These are phyloP conservation scores for Athalia circularis DNA, from an alignment of 2,888 invertebrate species.

Conservation along the genomic window DNA sequence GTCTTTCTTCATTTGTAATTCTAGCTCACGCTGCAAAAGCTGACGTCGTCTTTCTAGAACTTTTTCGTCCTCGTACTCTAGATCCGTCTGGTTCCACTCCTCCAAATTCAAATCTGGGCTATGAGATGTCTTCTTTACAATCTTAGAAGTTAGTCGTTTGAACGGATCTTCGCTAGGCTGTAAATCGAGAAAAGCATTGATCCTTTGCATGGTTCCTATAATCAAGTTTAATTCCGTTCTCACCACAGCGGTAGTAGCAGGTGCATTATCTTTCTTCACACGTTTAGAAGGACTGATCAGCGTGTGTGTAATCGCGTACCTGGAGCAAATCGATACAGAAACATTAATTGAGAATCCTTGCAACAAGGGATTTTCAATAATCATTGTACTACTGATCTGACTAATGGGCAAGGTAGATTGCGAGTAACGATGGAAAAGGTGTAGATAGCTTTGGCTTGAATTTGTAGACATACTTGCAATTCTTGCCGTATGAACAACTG, in stretches of 20 bases:
- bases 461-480: constrained; percentile 78
- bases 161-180: constrained; percentile 79
- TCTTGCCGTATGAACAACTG: constrained; percentile 86
- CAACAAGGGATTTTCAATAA: background rate
- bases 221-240: constrained; percentile 48
- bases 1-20: constrained; percentile 87
- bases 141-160: constrained; percentile 80
- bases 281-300: constrained; percentile 86
- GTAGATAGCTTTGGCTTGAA: background rate
- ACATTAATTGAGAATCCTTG: background rate
- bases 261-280: constrained; percentile 80
- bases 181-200: constrained; percentile 14
- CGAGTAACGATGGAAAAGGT: background rate
- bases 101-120: constrained; percentile 83
- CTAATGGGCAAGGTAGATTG: background rate
- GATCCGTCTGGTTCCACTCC: constrained; percentile 86
- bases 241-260: constrained; percentile 68
- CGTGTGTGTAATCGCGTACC: constrained; percentile 82
- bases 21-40: constrained; percentile 85
- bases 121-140: constrained; percentile 76
- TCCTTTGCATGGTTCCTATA: background rate
- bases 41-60: constrained; percentile 85
- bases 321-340: constrained; percentile 50
- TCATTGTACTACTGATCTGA: too few species aligned
- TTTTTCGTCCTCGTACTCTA: constrained; percentile 89